phyloP scores from a whole-genome alignment of 2,888 invertebrate genomes.

The Parasteatoda lunata region DNA sequence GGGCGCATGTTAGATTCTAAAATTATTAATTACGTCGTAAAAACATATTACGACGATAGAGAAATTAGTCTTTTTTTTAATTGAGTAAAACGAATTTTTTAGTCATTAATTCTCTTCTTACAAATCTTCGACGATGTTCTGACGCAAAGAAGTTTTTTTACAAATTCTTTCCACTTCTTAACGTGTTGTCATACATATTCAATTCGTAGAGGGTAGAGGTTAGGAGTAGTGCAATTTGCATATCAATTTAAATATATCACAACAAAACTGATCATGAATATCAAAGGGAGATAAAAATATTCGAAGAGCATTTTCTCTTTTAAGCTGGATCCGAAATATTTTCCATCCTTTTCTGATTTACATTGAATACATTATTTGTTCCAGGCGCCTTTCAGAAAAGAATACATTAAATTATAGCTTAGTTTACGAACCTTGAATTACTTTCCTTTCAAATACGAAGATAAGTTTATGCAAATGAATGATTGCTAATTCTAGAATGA shows the following conservation, averaged over 20 bases:
- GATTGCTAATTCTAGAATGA: slow-evolving; percentile 2
- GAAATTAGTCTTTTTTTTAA: no score
- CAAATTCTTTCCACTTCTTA: slow-evolving; percentile 14
- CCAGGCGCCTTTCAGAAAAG: not conserved
- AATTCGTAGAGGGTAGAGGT: not conserved
- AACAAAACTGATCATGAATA: slow-evolving; percentile 55
- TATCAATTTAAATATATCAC: slow-evolving; percentile 45
- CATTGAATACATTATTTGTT: slow-evolving; percentile 3
- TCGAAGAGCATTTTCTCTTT: not conserved
- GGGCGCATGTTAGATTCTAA: no score
- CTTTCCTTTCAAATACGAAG: not conserved
- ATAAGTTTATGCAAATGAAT: slow-evolving; percentile 1
- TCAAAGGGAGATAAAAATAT: slow-evolving; percentile 8
- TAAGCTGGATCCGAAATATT: not conserved
- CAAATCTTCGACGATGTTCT: not conserved
- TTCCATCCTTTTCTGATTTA: not conserved
- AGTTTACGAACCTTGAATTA: not conserved
- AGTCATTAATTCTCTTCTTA: not conserved
- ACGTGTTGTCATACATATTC: slow-evolving; percentile 37
- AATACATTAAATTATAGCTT: not conserved
- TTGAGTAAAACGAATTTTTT: no score
- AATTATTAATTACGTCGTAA: no score
- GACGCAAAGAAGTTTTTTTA: not conserved
- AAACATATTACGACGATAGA: no score
- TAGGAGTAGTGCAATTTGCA: slow-evolving; percentile 20